These are phyloP conservation scores for Solea solea DNA, from an alignment of 2,113 vertebrate species.

Conservation along the genomic window DNA sequence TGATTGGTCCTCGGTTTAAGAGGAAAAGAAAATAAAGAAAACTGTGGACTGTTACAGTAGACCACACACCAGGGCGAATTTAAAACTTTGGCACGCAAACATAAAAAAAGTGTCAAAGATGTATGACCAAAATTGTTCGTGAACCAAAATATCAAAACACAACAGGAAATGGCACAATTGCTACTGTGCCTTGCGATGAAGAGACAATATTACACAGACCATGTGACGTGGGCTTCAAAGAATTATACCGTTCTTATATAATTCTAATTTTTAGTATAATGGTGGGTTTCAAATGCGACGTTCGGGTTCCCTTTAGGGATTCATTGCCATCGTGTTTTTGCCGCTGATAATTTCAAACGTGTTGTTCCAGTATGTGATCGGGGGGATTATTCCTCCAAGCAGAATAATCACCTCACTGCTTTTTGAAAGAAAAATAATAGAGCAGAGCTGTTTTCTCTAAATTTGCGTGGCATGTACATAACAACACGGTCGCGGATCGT, in stretches of 20 bases:
- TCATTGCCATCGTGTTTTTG: not conserved
- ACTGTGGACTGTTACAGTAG: not conserved
- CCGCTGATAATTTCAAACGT: not conserved
- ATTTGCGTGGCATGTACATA: no score
- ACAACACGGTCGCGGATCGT: no score
- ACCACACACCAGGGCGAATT: not conserved
- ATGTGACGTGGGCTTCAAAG: no score
- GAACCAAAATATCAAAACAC: not conserved
- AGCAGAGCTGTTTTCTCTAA: no score
- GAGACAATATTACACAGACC: no score
- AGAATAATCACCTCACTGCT: not conserved
- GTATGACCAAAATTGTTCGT: not conserved
- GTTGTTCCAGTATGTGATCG: not conserved
- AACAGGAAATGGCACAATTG: not conserved
- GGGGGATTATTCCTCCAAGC: not conserved
- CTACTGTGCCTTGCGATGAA: no score
- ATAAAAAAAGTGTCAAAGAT: constrained; percentile 3
- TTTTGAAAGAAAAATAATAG: no score
- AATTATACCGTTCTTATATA: no score
- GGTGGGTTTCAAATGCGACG: not conserved
- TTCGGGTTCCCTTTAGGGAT: not conserved
- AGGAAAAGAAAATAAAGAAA: not conserved
- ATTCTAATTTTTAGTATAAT: no score
- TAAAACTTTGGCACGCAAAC: no score
- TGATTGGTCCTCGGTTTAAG: not conserved